Conservation (phyloP, 37 sponge, comb jelly and placozoan species). For the Geodia barretti region DNA sequence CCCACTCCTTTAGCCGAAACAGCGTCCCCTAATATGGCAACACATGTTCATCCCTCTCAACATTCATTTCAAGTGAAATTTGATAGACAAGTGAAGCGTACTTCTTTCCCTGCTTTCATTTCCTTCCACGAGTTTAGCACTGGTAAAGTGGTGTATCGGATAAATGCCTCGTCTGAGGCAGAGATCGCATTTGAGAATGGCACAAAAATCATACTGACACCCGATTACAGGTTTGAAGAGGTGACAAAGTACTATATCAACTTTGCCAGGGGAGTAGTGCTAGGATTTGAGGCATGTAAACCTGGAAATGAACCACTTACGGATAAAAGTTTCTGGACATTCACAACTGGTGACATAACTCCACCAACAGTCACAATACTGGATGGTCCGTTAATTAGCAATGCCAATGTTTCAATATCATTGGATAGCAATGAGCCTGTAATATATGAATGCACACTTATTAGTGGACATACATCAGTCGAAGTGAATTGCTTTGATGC, state of each 20-base stretch:
- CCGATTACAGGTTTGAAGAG: constrained; percentile 15
- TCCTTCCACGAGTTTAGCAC: constrained; percentile 12
- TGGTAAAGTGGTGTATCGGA: constrained; percentile 13
- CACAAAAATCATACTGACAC: constrained; percentile 4
- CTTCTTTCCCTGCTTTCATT: constrained; percentile 1
- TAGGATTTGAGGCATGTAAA: constrained; percentile 28
- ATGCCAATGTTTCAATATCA: constrained; percentile 18
- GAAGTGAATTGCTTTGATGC: constrained; percentile 32
- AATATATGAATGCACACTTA: constrained; percentile 7
- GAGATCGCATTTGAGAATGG: constrained; percentile 1
- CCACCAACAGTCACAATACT: constrained; percentile 19
- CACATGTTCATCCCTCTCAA: constrained; percentile 25
- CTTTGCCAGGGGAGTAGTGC: constrained; percentile 33
- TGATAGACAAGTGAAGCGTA: constrained; percentile 27
- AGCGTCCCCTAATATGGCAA: constrained; percentile 10
- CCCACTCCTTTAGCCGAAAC: constrained; percentile 6
- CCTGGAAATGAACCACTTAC: constrained; percentile 41
- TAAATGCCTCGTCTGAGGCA: constrained; percentile 15
- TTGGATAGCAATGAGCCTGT: constrained; percentile 34
- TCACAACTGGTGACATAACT: constrained; percentile 39
- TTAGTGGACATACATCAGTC: neutral
- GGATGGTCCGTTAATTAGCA: constrained; percentile 8
- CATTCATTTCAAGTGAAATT: constrained; percentile 3
- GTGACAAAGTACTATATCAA: constrained; percentile 15
- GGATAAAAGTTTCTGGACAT: constrained; percentile 29